A percentile compares a stretch with the other conserved stretches of the same genome.
Conservation (phyloP, 1,140 invertebrate species). For the Drosophila triauraria region DNA sequence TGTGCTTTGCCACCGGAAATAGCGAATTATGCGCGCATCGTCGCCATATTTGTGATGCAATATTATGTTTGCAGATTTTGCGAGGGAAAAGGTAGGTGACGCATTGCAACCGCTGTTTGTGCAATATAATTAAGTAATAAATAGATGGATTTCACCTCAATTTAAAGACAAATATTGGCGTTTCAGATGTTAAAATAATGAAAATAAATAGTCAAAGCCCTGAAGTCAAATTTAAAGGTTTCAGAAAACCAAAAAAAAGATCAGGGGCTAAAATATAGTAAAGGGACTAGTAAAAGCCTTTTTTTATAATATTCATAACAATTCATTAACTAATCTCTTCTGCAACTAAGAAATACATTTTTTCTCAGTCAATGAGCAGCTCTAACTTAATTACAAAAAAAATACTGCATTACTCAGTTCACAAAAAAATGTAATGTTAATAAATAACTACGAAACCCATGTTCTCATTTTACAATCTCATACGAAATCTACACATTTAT, state of each 20-base stretch:
- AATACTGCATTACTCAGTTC: neutral
- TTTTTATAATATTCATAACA: too few relatives aligned
- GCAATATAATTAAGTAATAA: neutral
- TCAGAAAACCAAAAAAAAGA: too few relatives aligned
- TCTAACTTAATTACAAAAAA: neutral
- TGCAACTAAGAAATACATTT: neutral
- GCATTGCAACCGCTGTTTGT: neutral
- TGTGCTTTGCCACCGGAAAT: slow-evolving; percentile 64
- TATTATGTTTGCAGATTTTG: neutral
- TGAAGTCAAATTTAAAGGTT: neutral
- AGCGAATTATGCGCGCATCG: slow-evolving; percentile 72
- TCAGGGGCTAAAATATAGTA: too few relatives aligned
- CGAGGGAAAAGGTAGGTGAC: too few relatives aligned
- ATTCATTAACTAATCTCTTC: too few relatives aligned
- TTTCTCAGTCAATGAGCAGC: neutral
- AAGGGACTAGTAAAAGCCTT: too few relatives aligned
- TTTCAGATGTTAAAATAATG: neutral
- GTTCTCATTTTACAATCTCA: slow-evolving; percentile 16
- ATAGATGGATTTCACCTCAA: neutral
- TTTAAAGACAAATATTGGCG: neutral
- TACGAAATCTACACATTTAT: slow-evolving; percentile 9
- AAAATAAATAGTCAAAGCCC: neutral
- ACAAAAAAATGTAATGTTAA: neutral
- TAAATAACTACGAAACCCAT: slow-evolving; percentile 11
- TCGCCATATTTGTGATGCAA: slow-evolving; percentile 51